A percentile compares a stretch with the other conserved stretches of the same genome.
These are phyloP conservation scores for Tretioscincus oriximinensis DNA, from an alignment of 2,113 vertebrate genomes.

Conservation along the genomic window DNA sequence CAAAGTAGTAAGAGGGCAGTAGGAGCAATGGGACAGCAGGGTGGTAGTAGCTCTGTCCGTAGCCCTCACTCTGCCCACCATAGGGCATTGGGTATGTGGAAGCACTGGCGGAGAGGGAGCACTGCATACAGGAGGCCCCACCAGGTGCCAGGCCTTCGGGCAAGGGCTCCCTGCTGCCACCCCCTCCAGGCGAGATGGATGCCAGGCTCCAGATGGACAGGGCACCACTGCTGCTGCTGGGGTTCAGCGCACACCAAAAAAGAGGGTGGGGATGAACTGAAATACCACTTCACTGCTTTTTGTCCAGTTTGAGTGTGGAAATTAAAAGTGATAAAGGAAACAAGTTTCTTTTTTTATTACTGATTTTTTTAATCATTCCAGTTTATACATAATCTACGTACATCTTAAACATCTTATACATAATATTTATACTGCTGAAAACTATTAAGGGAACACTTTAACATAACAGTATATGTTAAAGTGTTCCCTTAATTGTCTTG, in stretches of 20 bases:
- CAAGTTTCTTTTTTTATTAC: too few species aligned
- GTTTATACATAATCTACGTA: too few species aligned
- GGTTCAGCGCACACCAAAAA: too few species aligned
- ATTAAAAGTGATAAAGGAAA: not conserved
- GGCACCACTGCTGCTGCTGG: too few species aligned
- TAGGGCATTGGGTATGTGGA: conserved; percentile 89
- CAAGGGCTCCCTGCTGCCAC: too few species aligned
- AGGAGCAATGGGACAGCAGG: conserved; percentile 90
- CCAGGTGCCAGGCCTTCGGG: conserved; percentile 81
- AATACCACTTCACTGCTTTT: not conserved
- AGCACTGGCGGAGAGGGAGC: conserved; percentile 74
- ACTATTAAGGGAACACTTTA: too few species aligned
- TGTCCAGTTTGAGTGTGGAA: not conserved
- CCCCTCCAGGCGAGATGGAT: conserved; percentile 91
- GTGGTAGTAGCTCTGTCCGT: conserved; percentile 92
- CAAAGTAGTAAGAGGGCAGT: conserved; percentile 88
- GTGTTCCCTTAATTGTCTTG: too few species aligned
- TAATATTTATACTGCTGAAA: too few species aligned
- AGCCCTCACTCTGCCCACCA: conserved; percentile 89
- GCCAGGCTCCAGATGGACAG: conserved; percentile 97
- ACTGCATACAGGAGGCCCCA: conserved; percentile 95
- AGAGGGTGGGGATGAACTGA: not conserved
- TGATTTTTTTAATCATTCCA: too few species aligned
- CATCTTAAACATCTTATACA: too few species aligned
- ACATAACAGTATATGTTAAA: too few species aligned